These are phyloP conservation scores for Watsonalla cultraria DNA, from an alignment of 2,888 invertebrate species.

Conservation along the genomic window DNA sequence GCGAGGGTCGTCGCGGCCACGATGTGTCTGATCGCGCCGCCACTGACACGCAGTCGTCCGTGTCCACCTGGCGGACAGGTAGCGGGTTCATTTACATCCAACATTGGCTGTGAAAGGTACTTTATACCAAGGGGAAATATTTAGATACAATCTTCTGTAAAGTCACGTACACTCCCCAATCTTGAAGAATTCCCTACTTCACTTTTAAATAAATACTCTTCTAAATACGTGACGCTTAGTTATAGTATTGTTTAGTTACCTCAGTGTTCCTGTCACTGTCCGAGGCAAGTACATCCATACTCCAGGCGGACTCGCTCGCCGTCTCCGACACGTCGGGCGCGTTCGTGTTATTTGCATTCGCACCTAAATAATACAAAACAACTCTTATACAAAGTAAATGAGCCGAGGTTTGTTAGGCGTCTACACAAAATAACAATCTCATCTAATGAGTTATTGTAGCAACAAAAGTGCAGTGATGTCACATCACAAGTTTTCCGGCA, in stretches of 20 bases:
- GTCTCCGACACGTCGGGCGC: conserved; percentile 91
- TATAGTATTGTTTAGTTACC: conserved; percentile 49
- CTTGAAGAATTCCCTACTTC: no score
- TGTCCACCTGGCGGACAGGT: conserved; percentile 64
- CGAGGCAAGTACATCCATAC: conserved; percentile 95
- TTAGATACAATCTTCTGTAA: no score
- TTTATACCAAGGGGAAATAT: no score
- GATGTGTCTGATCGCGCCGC: conserved; percentile 87
- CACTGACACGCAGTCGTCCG: conserved; percentile 82
- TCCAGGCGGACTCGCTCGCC: conserved; percentile 97
- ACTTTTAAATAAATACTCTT: no score
- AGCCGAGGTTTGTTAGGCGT: no score
- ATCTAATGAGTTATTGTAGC: no score
- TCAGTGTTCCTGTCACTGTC: conserved; percentile 95
- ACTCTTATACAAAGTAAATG: neutral
- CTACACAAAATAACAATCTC: no score
- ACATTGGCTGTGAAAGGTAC: no score
- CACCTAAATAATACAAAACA: conserved; percentile 29
- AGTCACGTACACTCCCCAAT: no score
- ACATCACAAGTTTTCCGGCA: no score
- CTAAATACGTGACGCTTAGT: no score
- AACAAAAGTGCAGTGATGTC: no score
- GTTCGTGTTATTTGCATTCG: conserved; percentile 45
- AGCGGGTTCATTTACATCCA: neutral
- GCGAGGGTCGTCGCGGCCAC: conserved; percentile 75